Evolutionary conservation across 2,113 vertebrate genomes (phyloP).

Genomic region (Gadus chalcogrammus): DNA sequence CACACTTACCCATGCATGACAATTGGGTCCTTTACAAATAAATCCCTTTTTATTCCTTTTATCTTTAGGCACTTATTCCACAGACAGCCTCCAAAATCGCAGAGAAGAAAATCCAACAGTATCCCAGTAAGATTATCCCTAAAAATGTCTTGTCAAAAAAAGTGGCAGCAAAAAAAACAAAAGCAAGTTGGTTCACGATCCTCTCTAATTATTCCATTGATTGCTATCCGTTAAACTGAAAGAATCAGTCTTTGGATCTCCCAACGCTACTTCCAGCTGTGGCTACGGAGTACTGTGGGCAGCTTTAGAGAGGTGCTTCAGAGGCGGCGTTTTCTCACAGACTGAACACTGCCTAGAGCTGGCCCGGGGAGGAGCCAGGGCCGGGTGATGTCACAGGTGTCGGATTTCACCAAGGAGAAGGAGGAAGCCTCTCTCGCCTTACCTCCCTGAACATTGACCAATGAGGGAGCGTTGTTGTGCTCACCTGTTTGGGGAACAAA

Average conservation of each 20-base stretch:
- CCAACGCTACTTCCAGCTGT: constrained; percentile 60
- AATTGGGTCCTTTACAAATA: constrained; percentile 56
- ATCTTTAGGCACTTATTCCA: constrained; percentile 57
- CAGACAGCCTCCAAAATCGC: constrained; percentile 66
- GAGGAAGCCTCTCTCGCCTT: constrained; percentile 44
- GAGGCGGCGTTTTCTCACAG: constrained; percentile 67
- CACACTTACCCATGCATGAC: constrained; percentile 64
- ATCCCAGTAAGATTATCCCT: constrained; percentile 61
- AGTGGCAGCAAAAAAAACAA: constrained; percentile 9
- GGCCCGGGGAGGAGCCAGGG: constrained; percentile 60
- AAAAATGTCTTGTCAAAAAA: constrained; percentile 41
- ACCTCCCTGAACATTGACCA: constrained; percentile 61
- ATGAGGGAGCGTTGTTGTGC: constrained; percentile 30
- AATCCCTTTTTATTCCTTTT: constrained; percentile 47
- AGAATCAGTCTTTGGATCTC: constrained; percentile 44
- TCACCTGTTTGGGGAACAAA: constrained; percentile 40
- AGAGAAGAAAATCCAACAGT: constrained; percentile 49
- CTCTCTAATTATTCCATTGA: constrained; percentile 58
- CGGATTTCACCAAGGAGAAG: constrained; percentile 52
- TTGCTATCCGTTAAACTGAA: constrained; percentile 39
- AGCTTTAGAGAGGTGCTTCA: constrained; percentile 58
- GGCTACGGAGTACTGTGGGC: constrained; percentile 45
- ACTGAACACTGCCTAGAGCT: constrained; percentile 55
- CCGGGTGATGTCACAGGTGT: constrained; percentile 74
- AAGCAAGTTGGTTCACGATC: constrained; percentile 29